Conservation (phyloP, 2,797 vertebrate genomes). For the Ispidina picta region DNA sequence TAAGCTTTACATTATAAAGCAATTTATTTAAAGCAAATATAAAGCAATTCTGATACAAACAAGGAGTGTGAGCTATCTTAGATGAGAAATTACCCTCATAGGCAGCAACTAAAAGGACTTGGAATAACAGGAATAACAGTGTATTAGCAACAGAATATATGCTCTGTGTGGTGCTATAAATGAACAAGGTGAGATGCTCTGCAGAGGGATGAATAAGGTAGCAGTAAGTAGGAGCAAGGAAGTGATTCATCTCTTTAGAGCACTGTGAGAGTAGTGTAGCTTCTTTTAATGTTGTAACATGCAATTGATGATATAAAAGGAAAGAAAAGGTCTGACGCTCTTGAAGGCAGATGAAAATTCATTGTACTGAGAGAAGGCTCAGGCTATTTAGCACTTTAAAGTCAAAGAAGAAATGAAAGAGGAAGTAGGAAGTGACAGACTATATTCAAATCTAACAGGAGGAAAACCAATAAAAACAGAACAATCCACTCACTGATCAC, state of each 20-base stretch:
- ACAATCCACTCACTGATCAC: background rate
- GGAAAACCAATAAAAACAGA: background rate
- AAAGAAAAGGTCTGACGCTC: fast-evolving
- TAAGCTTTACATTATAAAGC: background rate
- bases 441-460: background rate
- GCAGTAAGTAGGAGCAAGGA: background rate
- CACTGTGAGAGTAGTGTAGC: background rate
- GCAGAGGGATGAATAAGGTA: background rate
- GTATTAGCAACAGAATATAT: background rate
- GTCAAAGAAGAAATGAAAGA: background rate
- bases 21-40: background rate
- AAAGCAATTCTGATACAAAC: background rate
- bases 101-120: background rate
- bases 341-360: background rate
- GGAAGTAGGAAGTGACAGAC: background rate
- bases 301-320: background rate
- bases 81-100: background rate
- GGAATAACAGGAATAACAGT: background rate
- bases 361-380: background rate
- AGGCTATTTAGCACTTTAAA: background rate
- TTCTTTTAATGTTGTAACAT: background rate
- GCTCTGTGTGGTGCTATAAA: background rate
- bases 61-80: background rate
- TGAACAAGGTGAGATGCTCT: background rate
- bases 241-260: background rate